Evolutionary conservation across 2,113 vertebrate genomes (phyloP).

Genomic region (Thunnus maccoyii): DNA sequence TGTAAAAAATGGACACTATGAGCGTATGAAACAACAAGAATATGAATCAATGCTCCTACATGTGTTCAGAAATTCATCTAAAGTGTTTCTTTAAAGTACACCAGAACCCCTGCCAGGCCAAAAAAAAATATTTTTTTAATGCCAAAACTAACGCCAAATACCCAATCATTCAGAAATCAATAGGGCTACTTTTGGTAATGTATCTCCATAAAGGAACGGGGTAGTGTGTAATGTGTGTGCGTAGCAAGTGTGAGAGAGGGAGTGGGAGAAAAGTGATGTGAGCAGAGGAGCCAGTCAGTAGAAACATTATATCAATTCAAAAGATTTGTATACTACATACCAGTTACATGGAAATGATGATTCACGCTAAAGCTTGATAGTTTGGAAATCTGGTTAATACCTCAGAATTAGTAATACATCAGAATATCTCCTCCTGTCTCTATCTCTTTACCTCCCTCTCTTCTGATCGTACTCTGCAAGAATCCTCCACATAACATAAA

Average conservation of each 20-base stretch:
- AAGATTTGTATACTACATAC: background rate
- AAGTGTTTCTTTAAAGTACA: background rate
- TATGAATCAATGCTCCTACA: background rate
- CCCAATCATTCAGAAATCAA: no score
- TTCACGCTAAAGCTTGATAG: background rate
- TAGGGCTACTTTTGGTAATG: no score
- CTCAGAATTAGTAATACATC: background rate
- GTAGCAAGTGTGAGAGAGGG: no score
- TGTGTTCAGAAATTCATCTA: background rate
- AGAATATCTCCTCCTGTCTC: conserved; percentile 5
- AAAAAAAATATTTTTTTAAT: no score
- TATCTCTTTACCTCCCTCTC: conserved; percentile 1
- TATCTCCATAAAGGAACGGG: no score
- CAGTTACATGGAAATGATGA: background rate
- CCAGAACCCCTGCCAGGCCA: no score
- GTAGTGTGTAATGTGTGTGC: no score
- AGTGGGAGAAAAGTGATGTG: no score
- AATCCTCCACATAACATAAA: conserved; percentile 55
- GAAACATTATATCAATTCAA: background rate
- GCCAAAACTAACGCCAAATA: no score
- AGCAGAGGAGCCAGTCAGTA: no score
- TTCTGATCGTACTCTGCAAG: conserved; percentile 22
- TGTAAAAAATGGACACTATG: background rate
- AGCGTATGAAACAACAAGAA: background rate
- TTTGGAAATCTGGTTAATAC: conserved; percentile 14